These are phyloP conservation scores for Oceanites oceanicus DNA, from an alignment of 2,113 vertebrate genomes.

Conservation along the genomic window DNA sequence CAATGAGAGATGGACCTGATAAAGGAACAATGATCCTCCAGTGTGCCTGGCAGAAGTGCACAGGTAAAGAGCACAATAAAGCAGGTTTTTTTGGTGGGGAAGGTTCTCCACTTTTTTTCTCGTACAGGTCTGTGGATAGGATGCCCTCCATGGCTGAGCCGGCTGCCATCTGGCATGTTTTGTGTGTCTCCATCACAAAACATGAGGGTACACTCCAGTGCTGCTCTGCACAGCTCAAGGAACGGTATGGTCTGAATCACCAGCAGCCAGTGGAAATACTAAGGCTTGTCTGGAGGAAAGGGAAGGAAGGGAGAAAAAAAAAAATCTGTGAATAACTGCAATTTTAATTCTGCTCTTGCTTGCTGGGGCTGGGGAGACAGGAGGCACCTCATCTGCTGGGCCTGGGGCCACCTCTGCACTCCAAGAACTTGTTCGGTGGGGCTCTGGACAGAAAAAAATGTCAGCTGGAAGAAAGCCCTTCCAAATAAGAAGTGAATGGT, in stretches of 20 bases:
- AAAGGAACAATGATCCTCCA: background rate
- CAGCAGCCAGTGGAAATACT: background rate
- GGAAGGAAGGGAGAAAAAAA: background rate
- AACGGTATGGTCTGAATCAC: background rate
- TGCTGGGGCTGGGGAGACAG: background rate
- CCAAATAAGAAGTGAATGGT: background rate
- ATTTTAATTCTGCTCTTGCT: background rate
- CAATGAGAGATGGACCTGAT: background rate
- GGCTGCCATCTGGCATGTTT: background rate
- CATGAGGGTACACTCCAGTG: rapidly evolving
- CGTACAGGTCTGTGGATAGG: rapidly evolving
- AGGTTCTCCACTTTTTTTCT: background rate
- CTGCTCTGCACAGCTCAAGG: background rate
- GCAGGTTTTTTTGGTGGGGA: background rate
- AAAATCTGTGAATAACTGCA: background rate
- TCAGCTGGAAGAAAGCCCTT: background rate
- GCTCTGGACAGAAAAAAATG: background rate
- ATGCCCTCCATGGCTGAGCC: background rate
- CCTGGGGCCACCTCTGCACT: background rate
- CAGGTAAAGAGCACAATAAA: background rate
- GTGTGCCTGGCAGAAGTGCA: background rate
- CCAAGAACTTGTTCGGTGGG: background rate
- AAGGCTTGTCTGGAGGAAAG: background rate
- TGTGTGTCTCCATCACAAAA: background rate
- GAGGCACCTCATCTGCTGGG: background rate